Evolutionary conservation across 2,797 vertebrate genomes (phyloP).

Genomic region (Petrocephalus sullivani): DNA sequence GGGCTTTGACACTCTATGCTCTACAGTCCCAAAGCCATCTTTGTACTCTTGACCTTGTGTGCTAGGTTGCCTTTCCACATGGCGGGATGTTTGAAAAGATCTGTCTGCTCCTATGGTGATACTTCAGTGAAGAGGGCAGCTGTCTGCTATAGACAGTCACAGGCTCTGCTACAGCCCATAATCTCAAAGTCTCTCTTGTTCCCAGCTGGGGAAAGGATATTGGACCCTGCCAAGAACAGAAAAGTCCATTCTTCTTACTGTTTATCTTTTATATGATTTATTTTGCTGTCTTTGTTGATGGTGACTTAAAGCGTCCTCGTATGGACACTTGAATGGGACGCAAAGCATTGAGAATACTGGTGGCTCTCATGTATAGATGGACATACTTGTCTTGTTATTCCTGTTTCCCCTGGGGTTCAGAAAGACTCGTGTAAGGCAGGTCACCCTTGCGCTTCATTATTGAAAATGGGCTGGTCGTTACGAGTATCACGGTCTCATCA

Average conservation of each 20-base stretch:
- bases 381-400: neutral
- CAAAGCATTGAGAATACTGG: neutral
- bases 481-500: neutral
- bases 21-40: neutral
- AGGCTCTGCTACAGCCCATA: neutral
- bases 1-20: neutral
- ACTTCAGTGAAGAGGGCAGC: neutral
- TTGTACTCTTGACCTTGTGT: neutral
- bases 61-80: conserved; percentile 3
- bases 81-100: neutral
- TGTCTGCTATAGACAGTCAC: neutral
- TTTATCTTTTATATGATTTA: neutral
- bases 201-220: neutral
- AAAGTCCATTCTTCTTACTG: neutral
- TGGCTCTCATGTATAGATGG: neutral
- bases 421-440: neutral
- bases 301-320: neutral
- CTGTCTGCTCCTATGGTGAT: neutral
- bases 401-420: neutral
- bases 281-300: neutral
- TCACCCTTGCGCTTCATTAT: neutral
- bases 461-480: neutral
- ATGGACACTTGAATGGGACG: neutral
- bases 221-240: neutral
- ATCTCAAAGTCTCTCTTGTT: neutral